Conservation (phyloP, 2,888 invertebrate genomes). For the Drosophila lacicola region DNA sequence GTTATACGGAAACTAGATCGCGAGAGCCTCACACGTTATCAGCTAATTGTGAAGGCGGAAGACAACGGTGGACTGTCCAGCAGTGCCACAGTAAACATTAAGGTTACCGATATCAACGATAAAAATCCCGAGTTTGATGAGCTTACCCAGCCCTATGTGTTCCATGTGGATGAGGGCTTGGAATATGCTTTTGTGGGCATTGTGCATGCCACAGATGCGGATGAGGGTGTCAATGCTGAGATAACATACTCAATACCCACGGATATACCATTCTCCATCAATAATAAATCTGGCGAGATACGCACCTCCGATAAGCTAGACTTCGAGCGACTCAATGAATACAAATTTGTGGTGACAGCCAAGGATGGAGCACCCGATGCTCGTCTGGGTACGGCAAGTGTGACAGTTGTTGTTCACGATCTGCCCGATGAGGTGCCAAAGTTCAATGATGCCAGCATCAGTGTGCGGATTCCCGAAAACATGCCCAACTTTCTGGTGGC, state of each 20-base stretch:
- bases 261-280: slow-evolving; percentile 92
- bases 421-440: slow-evolving; percentile 92
- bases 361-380: slow-evolving; percentile 94
- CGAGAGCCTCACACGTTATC: slow-evolving; percentile 95
- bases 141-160: slow-evolving; percentile 90
- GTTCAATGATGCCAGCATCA: slow-evolving; percentile 90
- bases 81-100: slow-evolving; percentile 94
- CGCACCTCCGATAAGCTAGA: slow-evolving; percentile 91
- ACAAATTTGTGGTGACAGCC: slow-evolving; percentile 93
- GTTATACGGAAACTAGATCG: slow-evolving; percentile 94
- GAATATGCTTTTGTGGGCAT: slow-evolving; percentile 89
- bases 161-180: slow-evolving; percentile 91
- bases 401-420: slow-evolving; percentile 92
- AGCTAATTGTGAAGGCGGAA: slow-evolving; percentile 94
- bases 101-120: slow-evolving; percentile 96
- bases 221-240: slow-evolving; percentile 93
- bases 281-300: slow-evolving; percentile 92
- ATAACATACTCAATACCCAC: slow-evolving; percentile 92
- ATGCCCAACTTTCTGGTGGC: slow-evolving; percentile 91
- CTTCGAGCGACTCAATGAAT: slow-evolving; percentile 92
- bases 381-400: slow-evolving; percentile 93
- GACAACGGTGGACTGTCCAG: slow-evolving; percentile 93
- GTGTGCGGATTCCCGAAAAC: slow-evolving; percentile 94
- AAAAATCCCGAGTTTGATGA: slow-evolving; percentile 95
- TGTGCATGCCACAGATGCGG: slow-evolving; percentile 93